Conservation (phyloP, 2,113 vertebrate genomes). For the Trogon melanurus region DNA sequence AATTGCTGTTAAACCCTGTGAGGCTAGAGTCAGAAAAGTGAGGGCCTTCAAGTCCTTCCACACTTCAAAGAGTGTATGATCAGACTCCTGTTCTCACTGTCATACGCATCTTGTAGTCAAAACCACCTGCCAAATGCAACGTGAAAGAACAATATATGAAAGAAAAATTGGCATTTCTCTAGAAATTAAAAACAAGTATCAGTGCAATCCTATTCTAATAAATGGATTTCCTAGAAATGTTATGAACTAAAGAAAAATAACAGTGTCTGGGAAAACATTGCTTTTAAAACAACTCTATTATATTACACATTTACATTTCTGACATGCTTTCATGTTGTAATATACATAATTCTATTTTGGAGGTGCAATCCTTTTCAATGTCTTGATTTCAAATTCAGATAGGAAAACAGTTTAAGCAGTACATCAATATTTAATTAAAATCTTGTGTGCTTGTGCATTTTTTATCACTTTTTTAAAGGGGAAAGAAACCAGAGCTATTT, state of each 20-base stretch:
- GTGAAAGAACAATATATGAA: neutral
- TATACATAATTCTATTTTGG: neutral
- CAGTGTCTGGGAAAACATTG: neutral
- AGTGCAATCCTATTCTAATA: neutral
- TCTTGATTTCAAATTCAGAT: neutral
- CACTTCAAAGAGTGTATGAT: neutral
- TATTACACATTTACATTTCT: neutral
- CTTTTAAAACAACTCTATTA: neutral
- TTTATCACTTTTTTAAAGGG: neutral
- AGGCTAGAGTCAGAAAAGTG: neutral
- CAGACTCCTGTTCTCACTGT: neutral
- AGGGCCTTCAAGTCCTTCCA: neutral
- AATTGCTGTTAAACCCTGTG: neutral
- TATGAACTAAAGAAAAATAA: neutral
- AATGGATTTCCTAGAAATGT: neutral
- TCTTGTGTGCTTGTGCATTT: neutral
- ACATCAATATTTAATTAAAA: slow-evolving; percentile 1
- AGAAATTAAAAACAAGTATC: neutral
- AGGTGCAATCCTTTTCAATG: neutral
- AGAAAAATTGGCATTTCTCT: neutral
- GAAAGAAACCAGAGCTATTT: neutral
- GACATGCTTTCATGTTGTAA: neutral
- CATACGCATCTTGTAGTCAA: neutral
- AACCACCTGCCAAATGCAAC: neutral
- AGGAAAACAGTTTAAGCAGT: neutral